Conservation (phyloP, 2,888 invertebrate species). For the Laothoe populi region DNA sequence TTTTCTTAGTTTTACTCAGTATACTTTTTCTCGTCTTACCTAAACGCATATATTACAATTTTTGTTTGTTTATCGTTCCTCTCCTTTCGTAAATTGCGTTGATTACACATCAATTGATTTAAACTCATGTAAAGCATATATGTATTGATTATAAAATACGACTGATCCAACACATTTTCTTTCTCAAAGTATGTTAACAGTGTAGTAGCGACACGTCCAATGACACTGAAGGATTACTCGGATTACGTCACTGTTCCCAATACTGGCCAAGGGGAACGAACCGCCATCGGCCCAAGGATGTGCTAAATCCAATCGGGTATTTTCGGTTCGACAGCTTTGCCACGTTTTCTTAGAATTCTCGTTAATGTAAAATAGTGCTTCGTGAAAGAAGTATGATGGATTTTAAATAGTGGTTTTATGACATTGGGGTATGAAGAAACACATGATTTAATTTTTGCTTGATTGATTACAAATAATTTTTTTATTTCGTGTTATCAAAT, state of each 20-base stretch:
- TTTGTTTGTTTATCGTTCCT: too few relatives aligned
- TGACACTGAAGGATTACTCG: conserved; percentile 5
- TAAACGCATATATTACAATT: too few relatives aligned
- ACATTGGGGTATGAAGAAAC: too few relatives aligned
- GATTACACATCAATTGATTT: too few relatives aligned
- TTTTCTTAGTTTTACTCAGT: too few relatives aligned
- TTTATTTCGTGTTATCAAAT: too few relatives aligned
- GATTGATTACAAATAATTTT: too few relatives aligned
- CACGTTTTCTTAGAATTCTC: conserved; percentile 12
- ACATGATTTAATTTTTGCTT: too few relatives aligned
- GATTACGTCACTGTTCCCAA: conserved; percentile 18
- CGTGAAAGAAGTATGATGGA: neutral
- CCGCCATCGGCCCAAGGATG: conserved; percentile 49
- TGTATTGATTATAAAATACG: neutral
- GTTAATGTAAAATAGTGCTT: conserved; percentile 2
- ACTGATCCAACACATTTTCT: neutral
- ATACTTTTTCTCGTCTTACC: too few relatives aligned
- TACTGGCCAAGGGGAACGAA: conserved; percentile 43
- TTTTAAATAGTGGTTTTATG: too few relatives aligned
- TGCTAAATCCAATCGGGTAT: conserved; percentile 31
- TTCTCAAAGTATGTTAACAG: neutral
- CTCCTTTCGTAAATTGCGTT: too few relatives aligned
- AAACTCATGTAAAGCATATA: too few relatives aligned
- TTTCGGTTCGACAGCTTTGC: conserved; percentile 28
- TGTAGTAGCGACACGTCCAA: neutral